phyloP scores from a whole-genome alignment of 2,113 vertebrate species.

The Notothenia rossii region DNA sequence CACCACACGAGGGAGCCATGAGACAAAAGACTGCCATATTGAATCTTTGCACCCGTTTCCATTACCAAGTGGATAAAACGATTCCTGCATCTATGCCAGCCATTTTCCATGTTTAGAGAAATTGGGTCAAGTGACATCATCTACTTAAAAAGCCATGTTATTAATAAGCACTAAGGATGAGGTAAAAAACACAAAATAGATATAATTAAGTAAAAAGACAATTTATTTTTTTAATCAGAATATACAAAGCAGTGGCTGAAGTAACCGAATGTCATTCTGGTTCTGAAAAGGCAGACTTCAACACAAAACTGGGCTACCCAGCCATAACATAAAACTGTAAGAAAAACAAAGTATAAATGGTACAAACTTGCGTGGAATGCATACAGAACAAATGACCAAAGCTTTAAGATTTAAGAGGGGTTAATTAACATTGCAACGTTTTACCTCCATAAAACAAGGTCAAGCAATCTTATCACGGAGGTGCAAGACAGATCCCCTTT shows the following conservation, averaged over 20 bases:
- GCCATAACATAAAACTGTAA: constrained; percentile 79
- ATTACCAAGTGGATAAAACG: constrained; percentile 63
- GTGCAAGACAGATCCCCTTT: constrained; percentile 67
- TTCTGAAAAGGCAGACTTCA: constrained; percentile 80
- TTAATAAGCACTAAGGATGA: constrained; percentile 11
- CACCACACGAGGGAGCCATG: constrained; percentile 62
- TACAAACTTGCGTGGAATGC: constrained; percentile 85
- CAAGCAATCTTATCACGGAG: constrained; percentile 66
- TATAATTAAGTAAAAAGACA: constrained; percentile 85
- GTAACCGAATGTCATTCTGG: constrained; percentile 84
- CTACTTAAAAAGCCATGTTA: constrained; percentile 28
- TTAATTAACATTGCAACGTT: constrained; percentile 83
- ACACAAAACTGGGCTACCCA: constrained; percentile 78
- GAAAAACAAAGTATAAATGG: constrained; percentile 80
- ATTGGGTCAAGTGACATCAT: constrained; percentile 75
- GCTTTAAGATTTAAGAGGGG: constrained; percentile 87
- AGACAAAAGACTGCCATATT: neutral
- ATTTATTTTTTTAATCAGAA: constrained; percentile 90
- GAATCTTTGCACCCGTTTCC: constrained; percentile 46
- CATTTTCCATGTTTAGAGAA: constrained; percentile 75
- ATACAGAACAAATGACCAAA: constrained; percentile 88
- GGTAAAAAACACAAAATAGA: constrained; percentile 30
- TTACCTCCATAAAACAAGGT: constrained; percentile 60
- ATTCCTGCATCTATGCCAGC: constrained; percentile 64
- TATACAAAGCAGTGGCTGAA: constrained; percentile 91